phyloP scores from a whole-genome alignment of 2,797 vertebrate species.

The Todus mexicanus region DNA sequence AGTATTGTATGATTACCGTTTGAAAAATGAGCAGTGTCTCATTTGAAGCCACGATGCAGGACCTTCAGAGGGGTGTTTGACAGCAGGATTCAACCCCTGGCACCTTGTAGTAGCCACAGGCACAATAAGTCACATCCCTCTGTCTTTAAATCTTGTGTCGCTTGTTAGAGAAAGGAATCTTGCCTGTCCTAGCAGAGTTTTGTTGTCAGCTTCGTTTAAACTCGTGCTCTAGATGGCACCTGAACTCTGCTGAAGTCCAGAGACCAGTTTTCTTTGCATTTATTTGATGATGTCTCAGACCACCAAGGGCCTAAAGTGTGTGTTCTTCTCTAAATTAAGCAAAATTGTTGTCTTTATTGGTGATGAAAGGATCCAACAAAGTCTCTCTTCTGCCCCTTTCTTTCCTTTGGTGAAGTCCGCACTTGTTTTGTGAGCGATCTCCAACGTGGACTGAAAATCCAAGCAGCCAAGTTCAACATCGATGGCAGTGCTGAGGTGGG shows the following conservation, averaged over 20 bases:
- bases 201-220: not conserved
- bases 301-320: not conserved
- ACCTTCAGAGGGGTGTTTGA: not conserved
- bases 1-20: not conserved
- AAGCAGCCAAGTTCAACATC: conserved; percentile 94
- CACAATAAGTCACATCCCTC: not conserved
- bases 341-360: not conserved
- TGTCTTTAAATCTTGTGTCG: not conserved
- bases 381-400: not conserved
- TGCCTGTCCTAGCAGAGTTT: not conserved
- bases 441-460: conserved; percentile 90
- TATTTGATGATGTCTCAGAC: not conserved
- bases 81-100: not conserved
- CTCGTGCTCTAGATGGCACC: fast-evolving
- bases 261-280: not conserved
- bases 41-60: not conserved
- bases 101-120: not conserved
- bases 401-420: conserved; percentile 73
- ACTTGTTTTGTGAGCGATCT: conserved; percentile 96
- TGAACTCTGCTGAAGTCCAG: not conserved
- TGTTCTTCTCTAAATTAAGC: not conserved
- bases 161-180: not conserved
- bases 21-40: not conserved
- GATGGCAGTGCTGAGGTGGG: conserved; percentile 88
- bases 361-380: not conserved